Evolutionary conservation across 2,797 vertebrate species (phyloP).

Genomic region (Chelonia mydas): DNA sequence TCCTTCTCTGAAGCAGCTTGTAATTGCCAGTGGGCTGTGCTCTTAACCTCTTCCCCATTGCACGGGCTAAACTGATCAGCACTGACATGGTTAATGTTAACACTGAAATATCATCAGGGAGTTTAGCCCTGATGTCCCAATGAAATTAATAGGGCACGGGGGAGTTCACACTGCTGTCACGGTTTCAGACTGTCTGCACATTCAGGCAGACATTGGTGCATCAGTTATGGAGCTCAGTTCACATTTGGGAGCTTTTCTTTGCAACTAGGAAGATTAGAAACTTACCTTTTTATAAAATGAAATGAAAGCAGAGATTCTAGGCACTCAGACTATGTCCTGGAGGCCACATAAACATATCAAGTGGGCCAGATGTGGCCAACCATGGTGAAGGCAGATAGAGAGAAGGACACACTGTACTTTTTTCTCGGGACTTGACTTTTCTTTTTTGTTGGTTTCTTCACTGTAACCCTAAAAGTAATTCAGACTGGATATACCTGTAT

Average conservation of each 20-base stretch:
- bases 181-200: background rate
- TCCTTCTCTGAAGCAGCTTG: background rate
- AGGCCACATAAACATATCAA: background rate
- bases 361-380: background rate
- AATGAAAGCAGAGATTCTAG: constrained; percentile 14
- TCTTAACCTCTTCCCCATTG: background rate
- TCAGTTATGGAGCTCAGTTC: fast-evolving
- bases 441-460: background rate
- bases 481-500: fast-evolving
- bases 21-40: background rate
- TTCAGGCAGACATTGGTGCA: fast-evolving
- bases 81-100: background rate
- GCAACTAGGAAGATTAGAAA: background rate
- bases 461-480: background rate
- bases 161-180: background rate
- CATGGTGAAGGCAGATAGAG: background rate
- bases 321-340: background rate
- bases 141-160: background rate
- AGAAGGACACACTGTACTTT: background rate
- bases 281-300: background rate
- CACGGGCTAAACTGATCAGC: background rate
- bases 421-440: background rate
- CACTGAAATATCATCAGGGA: background rate
- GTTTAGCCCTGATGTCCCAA: background rate
- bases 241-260: background rate